Evolutionary conservation across 23 tunicate species (phyloP), one percentile per base, ranked within the genome.

Genomic region (Aplidium turbinatum): DNA sequence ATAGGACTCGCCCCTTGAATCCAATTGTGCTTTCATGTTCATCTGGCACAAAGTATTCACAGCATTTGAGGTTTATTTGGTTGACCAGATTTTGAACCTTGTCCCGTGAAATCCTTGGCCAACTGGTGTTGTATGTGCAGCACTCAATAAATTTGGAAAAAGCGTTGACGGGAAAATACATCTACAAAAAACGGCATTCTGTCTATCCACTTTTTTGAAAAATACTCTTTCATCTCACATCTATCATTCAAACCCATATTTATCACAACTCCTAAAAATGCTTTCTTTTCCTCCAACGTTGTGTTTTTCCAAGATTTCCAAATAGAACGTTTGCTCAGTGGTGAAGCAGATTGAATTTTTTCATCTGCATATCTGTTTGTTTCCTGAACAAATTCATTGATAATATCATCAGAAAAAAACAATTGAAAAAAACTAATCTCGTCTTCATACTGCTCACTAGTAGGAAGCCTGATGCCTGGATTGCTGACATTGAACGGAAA

Each of bases 401-500:
- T 66, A 66, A 36, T 35, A 36, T 36, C 73, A 22, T 70, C 58
- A 25, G 58, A 3, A 70, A 70, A 70, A 48, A 9, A 70, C 76
- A 70, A 70, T 48, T 70, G 76, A 70, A 70, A 47, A 70, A 9
- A 70, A 47, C 76, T 70, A 70, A 47, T 45, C 35, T 70, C 76
- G 35, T 70, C 35, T 46, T 70, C 76, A 70, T 70, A 70, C 35
- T 70, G 76, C 47, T 58, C 76, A 48, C 58, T 70, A 35, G 58
- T 47, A 70, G 76, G 58, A 31, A 70, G 76, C 76, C 58, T 70
- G 58, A 70, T 70, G 16, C 76, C 76, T 21, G 76, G 58, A 70
- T 47, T 70, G 35, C 35, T 70, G 76, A 70, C 76, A 70, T 40
- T 70, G 58, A 70, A 70, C 47, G 76, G 57, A 4, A 70, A 22